These are phyloP conservation scores for Drosophila neonasuta DNA, from an alignment of 2,888 invertebrate species.

Conservation along the genomic window DNA sequence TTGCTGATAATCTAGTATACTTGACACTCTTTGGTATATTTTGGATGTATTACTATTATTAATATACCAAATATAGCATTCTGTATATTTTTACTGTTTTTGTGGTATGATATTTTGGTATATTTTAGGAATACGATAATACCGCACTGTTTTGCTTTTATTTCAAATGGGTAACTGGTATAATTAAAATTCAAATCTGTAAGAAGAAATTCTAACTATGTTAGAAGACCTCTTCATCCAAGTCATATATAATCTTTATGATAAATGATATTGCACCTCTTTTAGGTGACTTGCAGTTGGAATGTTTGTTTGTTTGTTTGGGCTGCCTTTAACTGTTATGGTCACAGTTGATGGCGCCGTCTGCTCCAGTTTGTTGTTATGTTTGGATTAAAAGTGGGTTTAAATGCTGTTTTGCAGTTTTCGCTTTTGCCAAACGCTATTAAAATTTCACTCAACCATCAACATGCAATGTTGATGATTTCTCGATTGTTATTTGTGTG, in stretches of 20 bases:
- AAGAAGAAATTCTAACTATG: too few species aligned
- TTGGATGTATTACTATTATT: too few species aligned
- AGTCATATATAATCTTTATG: neutral
- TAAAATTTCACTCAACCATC: slow-evolving; percentile 36
- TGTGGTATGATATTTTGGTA: too few species aligned
- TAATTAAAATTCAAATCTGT: too few species aligned
- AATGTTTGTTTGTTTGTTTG: slow-evolving; percentile 1
- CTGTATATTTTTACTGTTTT: too few species aligned
- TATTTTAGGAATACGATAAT: too few species aligned
- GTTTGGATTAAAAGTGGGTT: slow-evolving; percentile 4
- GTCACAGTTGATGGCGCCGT: slow-evolving; percentile 54
- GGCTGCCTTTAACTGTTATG: slow-evolving; percentile 24
- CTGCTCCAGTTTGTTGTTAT: slow-evolving; percentile 52
- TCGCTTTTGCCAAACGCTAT: slow-evolving; percentile 56
- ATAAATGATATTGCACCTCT: neutral
- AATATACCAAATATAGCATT: too few species aligned
- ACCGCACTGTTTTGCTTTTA: too few species aligned
- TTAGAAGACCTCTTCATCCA: neutral
- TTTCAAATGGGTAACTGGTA: too few species aligned
- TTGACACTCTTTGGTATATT: too few species aligned
- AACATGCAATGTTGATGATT: slow-evolving; percentile 58
- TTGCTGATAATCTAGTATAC: too few species aligned
- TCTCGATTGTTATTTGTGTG: slow-evolving; percentile 43
- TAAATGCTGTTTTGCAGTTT: slow-evolving; percentile 46
- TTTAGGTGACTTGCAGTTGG: neutral